Evolutionary conservation across 2,888 invertebrate genomes (phyloP), one percentile per base, ranked within the genome.

Genomic region (Drosophila prolongata): DNA sequence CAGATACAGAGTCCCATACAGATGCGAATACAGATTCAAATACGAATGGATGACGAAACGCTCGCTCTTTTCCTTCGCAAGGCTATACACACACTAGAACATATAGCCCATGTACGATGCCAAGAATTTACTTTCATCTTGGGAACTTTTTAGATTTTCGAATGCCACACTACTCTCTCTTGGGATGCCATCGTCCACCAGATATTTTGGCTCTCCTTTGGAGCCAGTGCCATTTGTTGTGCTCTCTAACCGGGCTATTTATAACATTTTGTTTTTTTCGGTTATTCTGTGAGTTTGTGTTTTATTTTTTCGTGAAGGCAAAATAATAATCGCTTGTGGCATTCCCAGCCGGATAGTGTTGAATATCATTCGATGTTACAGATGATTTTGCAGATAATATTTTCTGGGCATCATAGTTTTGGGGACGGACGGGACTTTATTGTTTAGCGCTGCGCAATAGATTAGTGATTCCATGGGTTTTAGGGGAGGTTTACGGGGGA

Each of bases 331-430:
- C 84, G 81, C 80, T 80, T 80, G 85, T 81, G 87, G 80, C 83
- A 80, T 79, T 77, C 79, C 77, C 67, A 75, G 75, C 69, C 78
- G 76, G 69, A 84, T 80, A 90, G 90, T 90, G 91, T 90, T 89
- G 85, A 90, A 90, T 90, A 91, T 90, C 90, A 86, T 89, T 86
- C 82, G 77, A 85, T 85, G 73, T 87, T 85, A 68, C 75, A 87
- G 69, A 87, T 84, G 87, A 89, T 80, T 79, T 78, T 77, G 57
- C 76, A 77, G 77, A 81, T 75, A 86, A 86, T 84, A 78, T 80
- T 75, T 67, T 30, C 47, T 44, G n/a, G 54, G 40, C 42, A 44
- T 46, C 43, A 46, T 56, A 24, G 60, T 42, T 35, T 42, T 14
- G 24, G 30, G 27, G 35, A 5, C 6, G 24, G 16, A 11, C 13